Evolutionary conservation across 2,888 invertebrate genomes (phyloP).

Genomic region (Cotesia congregata): DNA sequence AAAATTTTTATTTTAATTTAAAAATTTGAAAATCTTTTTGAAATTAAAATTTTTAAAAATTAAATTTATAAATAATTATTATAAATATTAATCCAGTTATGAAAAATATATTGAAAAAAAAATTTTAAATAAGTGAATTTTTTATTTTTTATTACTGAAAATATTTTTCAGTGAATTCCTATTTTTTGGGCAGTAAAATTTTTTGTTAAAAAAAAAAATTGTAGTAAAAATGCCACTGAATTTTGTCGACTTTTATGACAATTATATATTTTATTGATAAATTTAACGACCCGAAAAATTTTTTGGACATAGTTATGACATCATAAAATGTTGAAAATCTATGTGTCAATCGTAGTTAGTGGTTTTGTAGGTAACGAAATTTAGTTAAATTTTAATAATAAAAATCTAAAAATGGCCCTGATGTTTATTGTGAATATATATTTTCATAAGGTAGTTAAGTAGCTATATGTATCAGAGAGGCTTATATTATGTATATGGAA

Average conservation of each 20-base stretch:
- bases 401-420: neutral
- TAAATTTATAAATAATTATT: too few relatives aligned
- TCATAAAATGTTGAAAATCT: neutral
- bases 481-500: slow-evolving; percentile 17
- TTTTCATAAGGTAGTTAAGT: slow-evolving; percentile 5
- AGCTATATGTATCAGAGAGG: slow-evolving; percentile 26
- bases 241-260: neutral
- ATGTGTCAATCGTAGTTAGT: neutral
- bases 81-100: too few relatives aligned
- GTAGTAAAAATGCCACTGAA: neutral
- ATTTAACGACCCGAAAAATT: neutral
- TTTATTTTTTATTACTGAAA: too few relatives aligned
- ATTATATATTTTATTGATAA: neutral
- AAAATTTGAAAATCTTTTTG: too few relatives aligned
- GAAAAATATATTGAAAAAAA: too few relatives aligned
- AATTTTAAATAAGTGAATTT: too few relatives aligned
- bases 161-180: too few relatives aligned
- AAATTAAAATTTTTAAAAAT: too few relatives aligned
- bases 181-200: neutral
- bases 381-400: neutral
- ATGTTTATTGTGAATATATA: neutral
- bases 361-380: neutral
- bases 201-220: neutral
- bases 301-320: neutral
- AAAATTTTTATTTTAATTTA: too few relatives aligned